Conservation (phyloP, 2,113 vertebrate species). For the Acinonyx jubatus region DNA sequence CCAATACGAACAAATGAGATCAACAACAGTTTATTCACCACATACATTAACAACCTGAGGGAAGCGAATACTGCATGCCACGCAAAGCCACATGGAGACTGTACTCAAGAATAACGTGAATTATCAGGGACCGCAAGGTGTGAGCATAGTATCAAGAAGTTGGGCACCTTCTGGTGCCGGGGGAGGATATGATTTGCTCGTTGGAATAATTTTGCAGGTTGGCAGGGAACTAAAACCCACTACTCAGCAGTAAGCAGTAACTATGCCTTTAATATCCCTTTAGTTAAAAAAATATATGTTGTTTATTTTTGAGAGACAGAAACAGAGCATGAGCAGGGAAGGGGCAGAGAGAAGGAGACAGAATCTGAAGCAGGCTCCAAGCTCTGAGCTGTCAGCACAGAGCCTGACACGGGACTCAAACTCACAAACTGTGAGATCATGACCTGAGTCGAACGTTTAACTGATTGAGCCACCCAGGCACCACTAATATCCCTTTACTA, state of each 20-base stretch:
- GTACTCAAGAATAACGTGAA: background rate
- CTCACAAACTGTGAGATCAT: too few species aligned
- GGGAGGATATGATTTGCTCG: background rate
- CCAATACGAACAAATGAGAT: background rate
- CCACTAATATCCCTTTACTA: background rate
- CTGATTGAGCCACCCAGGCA: too few species aligned
- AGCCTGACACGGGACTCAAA: too few species aligned
- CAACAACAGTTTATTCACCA: background rate
- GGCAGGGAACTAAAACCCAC: background rate
- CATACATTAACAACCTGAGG: background rate
- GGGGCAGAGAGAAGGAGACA: too few species aligned
- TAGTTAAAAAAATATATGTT: background rate
- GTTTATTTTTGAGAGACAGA: too few species aligned
- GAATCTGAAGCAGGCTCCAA: too few species aligned
- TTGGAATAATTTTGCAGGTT: background rate
- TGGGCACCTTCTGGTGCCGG: fast-evolving
- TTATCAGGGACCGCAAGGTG: background rate
- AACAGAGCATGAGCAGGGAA: too few species aligned
- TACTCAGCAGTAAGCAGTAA: background rate
- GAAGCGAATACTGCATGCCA: background rate
- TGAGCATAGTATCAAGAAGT: background rate
- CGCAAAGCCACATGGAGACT: too few species aligned
- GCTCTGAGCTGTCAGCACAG: too few species aligned
- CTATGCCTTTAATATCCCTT: background rate
- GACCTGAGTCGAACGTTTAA: too few species aligned